phyloP scores from a whole-genome alignment of 2,797 vertebrate genomes.

The Halcyon smyrnensis region DNA sequence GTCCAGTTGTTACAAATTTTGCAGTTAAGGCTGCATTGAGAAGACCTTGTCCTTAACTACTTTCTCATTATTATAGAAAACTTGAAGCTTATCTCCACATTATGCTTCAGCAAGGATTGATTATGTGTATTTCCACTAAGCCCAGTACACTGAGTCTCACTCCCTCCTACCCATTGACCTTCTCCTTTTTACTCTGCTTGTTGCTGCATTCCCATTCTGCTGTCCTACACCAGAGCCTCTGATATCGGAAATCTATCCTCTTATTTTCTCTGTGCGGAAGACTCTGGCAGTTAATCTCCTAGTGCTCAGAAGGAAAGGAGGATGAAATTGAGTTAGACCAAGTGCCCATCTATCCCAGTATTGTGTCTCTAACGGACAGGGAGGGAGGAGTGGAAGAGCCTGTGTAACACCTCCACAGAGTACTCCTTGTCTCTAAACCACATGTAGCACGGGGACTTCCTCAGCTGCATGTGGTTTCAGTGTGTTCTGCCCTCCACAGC shows the following conservation, averaged over 20 bases:
- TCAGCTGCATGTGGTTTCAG: background rate
- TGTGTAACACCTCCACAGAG: background rate
- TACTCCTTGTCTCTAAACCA: background rate
- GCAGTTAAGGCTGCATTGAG: background rate
- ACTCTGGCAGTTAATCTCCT: background rate
- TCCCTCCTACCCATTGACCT: background rate
- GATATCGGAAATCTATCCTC: background rate
- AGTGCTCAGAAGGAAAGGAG: background rate
- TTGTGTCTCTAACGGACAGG: background rate
- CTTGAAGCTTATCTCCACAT: background rate
- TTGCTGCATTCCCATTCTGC: background rate
- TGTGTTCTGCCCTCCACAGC: background rate
- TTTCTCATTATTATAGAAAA: background rate
- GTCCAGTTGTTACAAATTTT: background rate
- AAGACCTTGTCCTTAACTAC: background rate
- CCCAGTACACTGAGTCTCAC: background rate
- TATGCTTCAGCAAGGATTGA: background rate
- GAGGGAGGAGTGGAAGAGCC: accelerated
- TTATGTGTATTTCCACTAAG: background rate
- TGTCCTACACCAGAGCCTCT: background rate
- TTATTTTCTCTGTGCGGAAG: background rate
- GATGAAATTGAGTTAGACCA: background rate
- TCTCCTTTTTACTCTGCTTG: background rate
- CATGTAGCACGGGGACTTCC: background rate
- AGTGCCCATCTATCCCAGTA: background rate